Base-by-base conservation (phyloP, 2,888 invertebrate genomes). In the Conchocele bisecta region DNA sequence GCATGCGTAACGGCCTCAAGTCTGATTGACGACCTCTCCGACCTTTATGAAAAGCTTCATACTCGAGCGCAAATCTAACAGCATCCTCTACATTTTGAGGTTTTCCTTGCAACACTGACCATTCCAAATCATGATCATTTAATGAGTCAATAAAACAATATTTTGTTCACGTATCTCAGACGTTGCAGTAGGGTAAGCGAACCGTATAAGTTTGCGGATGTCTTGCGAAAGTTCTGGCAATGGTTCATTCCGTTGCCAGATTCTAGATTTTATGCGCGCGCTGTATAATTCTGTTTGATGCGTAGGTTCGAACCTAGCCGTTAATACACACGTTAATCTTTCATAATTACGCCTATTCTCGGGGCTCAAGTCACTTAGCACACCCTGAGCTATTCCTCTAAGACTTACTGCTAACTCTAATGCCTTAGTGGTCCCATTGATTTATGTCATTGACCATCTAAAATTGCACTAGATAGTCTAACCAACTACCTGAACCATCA, bases 91-190 rank as follows among this genome's bases (percentile, higher is more conserved):
- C 4, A 15, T 24, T 17, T 9, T 22, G 11, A 11, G 48, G 28
- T 26, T 48, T 48, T 15, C 26, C 22, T 22, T 48, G 48, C 6
- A 48, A 22, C 11, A 48, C 48, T 9, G 28, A 1, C 48, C 48
- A 48, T 22, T 48, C 48, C 7, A 1, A 29, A 9, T 48, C 48
- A 48, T 22, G 28, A 26, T 48, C 48, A 48, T 48, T 48, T 11
- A 48, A n/a, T 22, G 48, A 15, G 48, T 48, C 48, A 22, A 48
- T 48, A 22, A 48, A 48, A 11, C 22, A 48, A 22, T 48, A 24
- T 22, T 26, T 48, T 9, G 48, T 48, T 48, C 48, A n/a, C 48
- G 7, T 9, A 48, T 29, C 28, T 48, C 22, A 13, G 11, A 20
- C 15, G 48, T 22, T 9, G 48, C 48, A 9, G 48, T 17, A 26